Percentiles rank a stretch among this genome's conserved stretches.
These are phyloP conservation scores for Aldrovandia affinis DNA, from an alignment of 2,797 vertebrate genomes.

Conservation along the genomic window DNA sequence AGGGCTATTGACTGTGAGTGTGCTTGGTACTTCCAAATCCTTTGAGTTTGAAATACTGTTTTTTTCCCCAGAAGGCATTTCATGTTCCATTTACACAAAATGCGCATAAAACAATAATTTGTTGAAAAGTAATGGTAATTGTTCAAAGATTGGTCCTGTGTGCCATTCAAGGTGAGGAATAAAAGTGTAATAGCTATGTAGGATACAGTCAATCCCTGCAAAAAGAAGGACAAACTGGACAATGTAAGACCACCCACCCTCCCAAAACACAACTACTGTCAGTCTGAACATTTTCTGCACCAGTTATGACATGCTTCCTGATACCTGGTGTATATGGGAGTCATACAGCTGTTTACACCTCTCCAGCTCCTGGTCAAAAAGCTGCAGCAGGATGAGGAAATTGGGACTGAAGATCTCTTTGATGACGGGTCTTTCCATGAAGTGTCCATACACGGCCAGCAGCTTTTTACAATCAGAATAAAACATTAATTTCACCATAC, in stretches of 20 bases:
- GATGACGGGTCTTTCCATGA: slow-evolving; percentile 77
- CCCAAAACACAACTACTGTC: background rate
- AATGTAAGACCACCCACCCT: background rate
- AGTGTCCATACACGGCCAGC: slow-evolving; percentile 75
- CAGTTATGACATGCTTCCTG: background rate
- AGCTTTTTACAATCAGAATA: slow-evolving; percentile 64
- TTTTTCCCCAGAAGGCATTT: too few species aligned
- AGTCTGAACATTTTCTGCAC: slow-evolving; percentile 3
- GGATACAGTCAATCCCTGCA: background rate
- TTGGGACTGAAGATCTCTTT: slow-evolving; percentile 77
- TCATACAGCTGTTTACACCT: slow-evolving; percentile 73
- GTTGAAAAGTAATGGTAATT: background rate
- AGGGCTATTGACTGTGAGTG: background rate
- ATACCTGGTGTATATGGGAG: slow-evolving; percentile 73
- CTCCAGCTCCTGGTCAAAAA: slow-evolving; percentile 75
- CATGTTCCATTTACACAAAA: background rate
- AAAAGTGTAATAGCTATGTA: background rate
- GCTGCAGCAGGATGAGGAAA: slow-evolving; percentile 70
- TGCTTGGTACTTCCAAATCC: background rate
- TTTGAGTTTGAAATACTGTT: background rate
- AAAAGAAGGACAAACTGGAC: background rate
- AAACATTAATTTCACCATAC: background rate
- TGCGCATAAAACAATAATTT: background rate
- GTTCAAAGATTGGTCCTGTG: too few species aligned
- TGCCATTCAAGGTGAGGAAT: too few species aligned